Evolutionary conservation across 2,113 vertebrate species (phyloP).

Genomic region (Aegotheles bennettii): DNA sequence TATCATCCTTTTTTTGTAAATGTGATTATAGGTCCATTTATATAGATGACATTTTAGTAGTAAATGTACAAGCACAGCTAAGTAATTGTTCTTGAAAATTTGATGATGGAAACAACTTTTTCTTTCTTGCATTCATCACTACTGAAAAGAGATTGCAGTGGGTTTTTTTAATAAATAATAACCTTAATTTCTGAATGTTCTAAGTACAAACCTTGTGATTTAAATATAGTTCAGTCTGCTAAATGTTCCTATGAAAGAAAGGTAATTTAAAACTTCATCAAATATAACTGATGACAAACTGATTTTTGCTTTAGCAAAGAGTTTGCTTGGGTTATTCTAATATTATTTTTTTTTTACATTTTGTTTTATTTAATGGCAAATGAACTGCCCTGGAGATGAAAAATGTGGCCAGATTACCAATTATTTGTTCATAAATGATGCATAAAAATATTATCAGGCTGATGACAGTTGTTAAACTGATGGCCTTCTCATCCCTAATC

Average conservation of each 20-base stretch:
- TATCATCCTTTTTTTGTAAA: background rate
- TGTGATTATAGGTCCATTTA: background rate
- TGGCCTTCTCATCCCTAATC: background rate
- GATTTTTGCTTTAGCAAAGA: background rate
- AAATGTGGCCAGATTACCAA: background rate
- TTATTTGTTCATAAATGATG: background rate
- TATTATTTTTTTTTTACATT: background rate
- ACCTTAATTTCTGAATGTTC: conserved; percentile 17
- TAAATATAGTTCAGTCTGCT: background rate
- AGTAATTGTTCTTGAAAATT: conserved; percentile 22
- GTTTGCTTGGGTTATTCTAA: background rate
- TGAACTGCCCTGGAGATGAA: background rate
- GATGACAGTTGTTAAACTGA: background rate
- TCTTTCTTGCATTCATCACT: conserved; percentile 6
- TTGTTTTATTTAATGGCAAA: conserved; percentile 5
- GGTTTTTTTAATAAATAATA: conserved; percentile 11
- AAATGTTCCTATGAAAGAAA: background rate
- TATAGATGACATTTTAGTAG: background rate
- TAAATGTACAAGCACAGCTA: background rate
- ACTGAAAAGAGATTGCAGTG: background rate
- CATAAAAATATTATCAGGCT: background rate
- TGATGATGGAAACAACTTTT: conserved; percentile 2
- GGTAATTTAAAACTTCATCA: background rate
- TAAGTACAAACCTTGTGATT: background rate
- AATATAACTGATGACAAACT: background rate